Conservation (phyloP, 1,140 invertebrate species). For the Lasaia peninsularis region DNA sequence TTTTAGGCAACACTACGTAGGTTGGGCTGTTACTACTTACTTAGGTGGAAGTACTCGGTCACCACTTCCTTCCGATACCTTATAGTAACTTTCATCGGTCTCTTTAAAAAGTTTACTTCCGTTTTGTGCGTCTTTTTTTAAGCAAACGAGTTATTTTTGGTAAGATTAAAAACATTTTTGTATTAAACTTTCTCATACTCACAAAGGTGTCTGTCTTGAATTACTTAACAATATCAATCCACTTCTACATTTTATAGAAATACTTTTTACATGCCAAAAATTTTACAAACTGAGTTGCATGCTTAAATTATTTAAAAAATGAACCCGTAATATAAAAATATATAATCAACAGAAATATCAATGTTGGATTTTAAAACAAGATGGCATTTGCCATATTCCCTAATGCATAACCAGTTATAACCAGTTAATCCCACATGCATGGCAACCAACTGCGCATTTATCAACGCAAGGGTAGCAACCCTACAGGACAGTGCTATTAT, state of each 20-base stretch:
- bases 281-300: no score
- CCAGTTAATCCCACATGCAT: constrained; percentile 59
- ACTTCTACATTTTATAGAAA: no score
- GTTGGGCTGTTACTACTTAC: neutral
- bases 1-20: neutral
- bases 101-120: neutral
- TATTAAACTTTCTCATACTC: no score
- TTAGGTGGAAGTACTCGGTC: neutral
- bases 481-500: constrained; percentile 68
- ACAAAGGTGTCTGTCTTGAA: no score
- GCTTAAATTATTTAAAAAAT: no score
- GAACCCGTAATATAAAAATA: neutral
- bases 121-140: neutral
- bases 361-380: neutral
- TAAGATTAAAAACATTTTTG: no score
- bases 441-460: constrained; percentile 63
- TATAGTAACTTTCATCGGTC: constrained; percentile 50
- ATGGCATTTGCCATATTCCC: constrained; percentile 26
- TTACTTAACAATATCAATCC: no score
- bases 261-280: no score
- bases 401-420: constrained; percentile 40
- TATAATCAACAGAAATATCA: neutral
- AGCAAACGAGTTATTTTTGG: no score
- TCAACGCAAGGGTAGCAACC: constrained; percentile 63
- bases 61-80: constrained; percentile 73